These are phyloP conservation scores for Eucriotettix oculatus DNA, from an alignment of 2,888 invertebrate species.

Conservation along the genomic window DNA sequence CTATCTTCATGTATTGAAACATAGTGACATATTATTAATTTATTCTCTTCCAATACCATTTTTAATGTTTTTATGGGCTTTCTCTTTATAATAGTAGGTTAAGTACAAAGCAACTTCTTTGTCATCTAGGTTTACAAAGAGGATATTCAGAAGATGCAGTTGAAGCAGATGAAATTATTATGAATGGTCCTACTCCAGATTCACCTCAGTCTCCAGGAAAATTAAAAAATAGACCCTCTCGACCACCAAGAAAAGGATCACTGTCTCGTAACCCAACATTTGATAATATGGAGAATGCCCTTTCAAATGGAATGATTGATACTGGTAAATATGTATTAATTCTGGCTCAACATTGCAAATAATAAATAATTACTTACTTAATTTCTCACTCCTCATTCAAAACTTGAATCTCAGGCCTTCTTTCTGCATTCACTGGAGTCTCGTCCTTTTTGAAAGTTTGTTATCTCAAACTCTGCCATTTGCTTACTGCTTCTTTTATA, in stretches of 20 bases:
- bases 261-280: constrained; percentile 32
- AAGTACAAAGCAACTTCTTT: not conserved
- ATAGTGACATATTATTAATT: too few relatives aligned
- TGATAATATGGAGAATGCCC: constrained; percentile 12
- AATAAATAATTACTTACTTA: too few relatives aligned
- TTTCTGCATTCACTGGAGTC: too few relatives aligned
- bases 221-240: constrained; percentile 32
- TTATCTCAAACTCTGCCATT: too few relatives aligned
- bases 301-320: constrained; percentile 17
- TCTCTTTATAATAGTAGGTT: not conserved
- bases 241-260: constrained; percentile 63
- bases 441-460: too few relatives aligned
- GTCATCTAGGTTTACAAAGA: constrained; percentile 50
- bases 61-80: not conserved
- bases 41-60: not conserved
- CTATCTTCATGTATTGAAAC: too few relatives aligned
- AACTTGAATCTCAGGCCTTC: too few relatives aligned
- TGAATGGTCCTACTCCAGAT: constrained; percentile 28
- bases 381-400: too few relatives aligned
- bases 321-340: constrained; percentile 10
- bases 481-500: too few relatives aligned
- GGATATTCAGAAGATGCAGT: constrained; percentile 70
- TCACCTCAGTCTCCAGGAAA: constrained; percentile 17
- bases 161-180: constrained; percentile 50
- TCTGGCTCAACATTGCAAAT: too few relatives aligned